Percentiles rank a stretch among this genome's conserved stretches.
These are phyloP conservation scores for Trichogramma pretiosum DNA, from an alignment of 1,140 invertebrate species.

Conservation along the genomic window DNA sequence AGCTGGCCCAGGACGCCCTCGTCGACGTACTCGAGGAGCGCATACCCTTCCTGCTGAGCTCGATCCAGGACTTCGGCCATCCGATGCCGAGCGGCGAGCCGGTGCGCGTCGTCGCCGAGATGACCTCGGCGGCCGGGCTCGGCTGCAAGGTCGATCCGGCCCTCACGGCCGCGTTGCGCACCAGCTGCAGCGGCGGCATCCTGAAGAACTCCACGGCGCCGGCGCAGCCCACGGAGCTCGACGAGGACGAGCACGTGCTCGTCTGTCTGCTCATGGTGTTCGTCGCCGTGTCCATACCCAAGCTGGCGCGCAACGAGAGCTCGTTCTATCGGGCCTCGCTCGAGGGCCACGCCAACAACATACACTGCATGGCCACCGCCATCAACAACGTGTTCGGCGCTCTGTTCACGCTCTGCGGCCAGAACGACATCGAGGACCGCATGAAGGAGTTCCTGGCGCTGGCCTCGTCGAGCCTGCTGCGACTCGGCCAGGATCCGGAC, in stretches of 20 bases:
- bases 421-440: slow-evolving; percentile 91
- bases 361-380: slow-evolving; percentile 92
- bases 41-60: slow-evolving; percentile 94
- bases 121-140: slow-evolving; percentile 92
- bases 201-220: no score
- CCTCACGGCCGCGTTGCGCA: slow-evolving; percentile 75
- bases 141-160: slow-evolving; percentile 91
- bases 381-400: slow-evolving; percentile 96
- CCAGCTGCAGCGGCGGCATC: no score
- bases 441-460: slow-evolving; percentile 97
- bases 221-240: slow-evolving; percentile 78
- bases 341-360: slow-evolving; percentile 95
- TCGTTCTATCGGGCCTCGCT: slow-evolving; percentile 85
- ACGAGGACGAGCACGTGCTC: slow-evolving; percentile 88
- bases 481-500: slow-evolving; percentile 90
- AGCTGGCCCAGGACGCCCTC: slow-evolving; percentile 85
- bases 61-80: slow-evolving; percentile 89
- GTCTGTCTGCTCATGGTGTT: slow-evolving; percentile 98
- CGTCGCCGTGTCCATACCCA: slow-evolving; percentile 94
- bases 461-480: slow-evolving; percentile 87
- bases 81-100: slow-evolving; percentile 63
- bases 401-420: slow-evolving; percentile 88
- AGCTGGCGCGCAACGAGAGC: slow-evolving; percentile 82
- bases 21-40: slow-evolving; percentile 88
- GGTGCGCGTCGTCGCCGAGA: slow-evolving; percentile 88